These are phyloP conservation scores for Leptestheria dahalacensis DNA, from an alignment of 1,140 invertebrate genomes.

Conservation along the genomic window DNA sequence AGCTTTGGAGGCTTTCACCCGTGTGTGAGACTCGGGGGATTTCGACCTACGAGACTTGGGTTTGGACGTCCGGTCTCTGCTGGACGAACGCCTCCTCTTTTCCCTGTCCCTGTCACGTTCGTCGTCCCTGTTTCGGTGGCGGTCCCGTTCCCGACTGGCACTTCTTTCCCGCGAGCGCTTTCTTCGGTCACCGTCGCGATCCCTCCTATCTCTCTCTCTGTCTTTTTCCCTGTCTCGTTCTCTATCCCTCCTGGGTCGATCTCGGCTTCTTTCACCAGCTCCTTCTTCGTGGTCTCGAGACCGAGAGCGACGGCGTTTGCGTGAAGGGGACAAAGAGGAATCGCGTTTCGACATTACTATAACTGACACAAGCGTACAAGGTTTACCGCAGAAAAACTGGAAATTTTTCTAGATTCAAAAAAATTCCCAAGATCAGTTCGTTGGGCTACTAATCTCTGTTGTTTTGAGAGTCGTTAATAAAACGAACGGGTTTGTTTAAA, in stretches of 20 bases:
- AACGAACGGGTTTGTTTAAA: too few relatives aligned
- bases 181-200: slow-evolving; percentile 10
- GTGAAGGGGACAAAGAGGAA: neutral
- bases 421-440: too few relatives aligned
- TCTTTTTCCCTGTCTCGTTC: slow-evolving; percentile 9
- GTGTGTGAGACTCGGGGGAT: neutral
- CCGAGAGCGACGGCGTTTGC: neutral
- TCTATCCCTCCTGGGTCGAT: neutral
- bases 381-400: too few relatives aligned
- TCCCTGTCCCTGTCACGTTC: slow-evolving; percentile 18
- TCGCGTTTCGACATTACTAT: neutral
- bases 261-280: neutral
- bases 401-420: too few relatives aligned
- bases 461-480: too few relatives aligned
- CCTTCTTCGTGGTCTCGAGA: neutral
- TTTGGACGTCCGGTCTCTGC: slow-evolving; percentile 5
- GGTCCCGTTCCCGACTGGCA: slow-evolving; percentile 18
- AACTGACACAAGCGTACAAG: too few relatives aligned
- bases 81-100: slow-evolving; percentile 15
- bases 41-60: neutral
- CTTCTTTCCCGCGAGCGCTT: slow-evolving; percentile 8
- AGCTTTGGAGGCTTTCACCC: slow-evolving; percentile 4
- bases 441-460: too few relatives aligned
- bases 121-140: slow-evolving; percentile 15
- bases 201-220: slow-evolving; percentile 12